Conservation (phyloP, 2,888 invertebrate species). For the Leptopilina myrica region DNA sequence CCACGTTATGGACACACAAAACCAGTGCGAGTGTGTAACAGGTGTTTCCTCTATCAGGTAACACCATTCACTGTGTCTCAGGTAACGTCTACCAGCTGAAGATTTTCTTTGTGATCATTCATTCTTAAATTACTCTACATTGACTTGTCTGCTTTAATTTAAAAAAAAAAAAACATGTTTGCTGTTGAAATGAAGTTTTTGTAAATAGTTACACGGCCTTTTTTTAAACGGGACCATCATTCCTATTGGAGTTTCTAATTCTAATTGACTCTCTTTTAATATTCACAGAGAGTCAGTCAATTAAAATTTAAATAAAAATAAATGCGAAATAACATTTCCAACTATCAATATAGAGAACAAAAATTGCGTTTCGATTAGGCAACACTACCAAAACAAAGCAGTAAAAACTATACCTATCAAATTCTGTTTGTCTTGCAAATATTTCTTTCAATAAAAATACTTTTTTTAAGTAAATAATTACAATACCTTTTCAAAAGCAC, state of each 20-base stretch:
- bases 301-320: not conserved
- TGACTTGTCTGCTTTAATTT: slow-evolving; percentile 33
- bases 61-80: slow-evolving; percentile 80
- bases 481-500: not conserved
- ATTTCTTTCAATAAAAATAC: not conserved
- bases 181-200: slow-evolving; percentile 21
- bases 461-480: not conserved
- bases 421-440: not conserved
- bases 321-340: not conserved
- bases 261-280: not conserved
- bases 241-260: not conserved
- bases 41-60: slow-evolving; percentile 87
- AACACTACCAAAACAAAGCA: not conserved
- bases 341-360: not conserved
- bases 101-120: slow-evolving; percentile 47
- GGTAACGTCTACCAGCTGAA: slow-evolving; percentile 73
- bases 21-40: slow-evolving; percentile 95
- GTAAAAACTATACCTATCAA: not conserved
- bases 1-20: slow-evolving; percentile 95
- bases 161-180: not conserved
- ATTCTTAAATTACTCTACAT: slow-evolving; percentile 34
- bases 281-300: not conserved
- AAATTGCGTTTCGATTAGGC: not conserved
- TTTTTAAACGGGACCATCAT: slow-evolving; percentile 29
- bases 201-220: not conserved